phyloP scores from a whole-genome alignment of 2,888 invertebrate species.

The Priocnemis perturbator region DNA sequence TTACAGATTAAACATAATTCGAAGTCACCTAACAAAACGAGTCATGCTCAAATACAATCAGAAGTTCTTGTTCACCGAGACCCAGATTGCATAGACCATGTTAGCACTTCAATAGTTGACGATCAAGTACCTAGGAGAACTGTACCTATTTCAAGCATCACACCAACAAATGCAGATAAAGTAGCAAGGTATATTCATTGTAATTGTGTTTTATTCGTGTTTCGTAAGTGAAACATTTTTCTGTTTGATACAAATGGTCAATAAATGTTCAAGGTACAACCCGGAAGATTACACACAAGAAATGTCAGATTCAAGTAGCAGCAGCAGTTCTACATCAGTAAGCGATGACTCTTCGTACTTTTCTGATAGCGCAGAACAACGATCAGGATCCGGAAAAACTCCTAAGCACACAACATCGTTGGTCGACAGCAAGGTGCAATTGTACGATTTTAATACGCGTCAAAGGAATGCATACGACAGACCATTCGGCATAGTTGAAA shows the following conservation, averaged over 20 bases:
- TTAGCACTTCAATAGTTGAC: slow-evolving; percentile 1
- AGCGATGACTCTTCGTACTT: slow-evolving; percentile 72
- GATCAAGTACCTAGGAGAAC: slow-evolving; percentile 45
- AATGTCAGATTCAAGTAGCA: slow-evolving; percentile 53
- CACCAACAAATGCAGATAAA: slow-evolving; percentile 57
- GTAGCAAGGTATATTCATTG: slow-evolving; percentile 52
- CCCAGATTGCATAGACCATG: background rate
- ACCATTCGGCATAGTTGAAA: slow-evolving; percentile 66
- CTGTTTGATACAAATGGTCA: background rate
- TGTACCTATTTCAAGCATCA: slow-evolving; percentile 49
- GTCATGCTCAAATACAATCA: background rate
- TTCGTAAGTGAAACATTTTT: background rate
- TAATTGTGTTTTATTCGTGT: background rate
- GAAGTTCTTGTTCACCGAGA: slow-evolving; percentile 1
- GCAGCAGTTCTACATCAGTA: slow-evolving; percentile 58
- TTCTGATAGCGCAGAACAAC: slow-evolving; percentile 58
- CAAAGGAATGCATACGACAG: slow-evolving; percentile 61
- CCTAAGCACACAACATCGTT: slow-evolving; percentile 50
- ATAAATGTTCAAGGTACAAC: slow-evolving; percentile 61
- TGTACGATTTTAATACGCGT: slow-evolving; percentile 66
- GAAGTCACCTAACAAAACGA: background rate
- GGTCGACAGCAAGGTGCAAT: slow-evolving; percentile 60
- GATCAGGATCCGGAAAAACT: slow-evolving; percentile 33
- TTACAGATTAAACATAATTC: background rate
- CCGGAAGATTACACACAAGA: slow-evolving; percentile 65